Evolutionary conservation across 2,797 vertebrate species (phyloP).

Genomic region (Aphelocoma californica): DNA sequence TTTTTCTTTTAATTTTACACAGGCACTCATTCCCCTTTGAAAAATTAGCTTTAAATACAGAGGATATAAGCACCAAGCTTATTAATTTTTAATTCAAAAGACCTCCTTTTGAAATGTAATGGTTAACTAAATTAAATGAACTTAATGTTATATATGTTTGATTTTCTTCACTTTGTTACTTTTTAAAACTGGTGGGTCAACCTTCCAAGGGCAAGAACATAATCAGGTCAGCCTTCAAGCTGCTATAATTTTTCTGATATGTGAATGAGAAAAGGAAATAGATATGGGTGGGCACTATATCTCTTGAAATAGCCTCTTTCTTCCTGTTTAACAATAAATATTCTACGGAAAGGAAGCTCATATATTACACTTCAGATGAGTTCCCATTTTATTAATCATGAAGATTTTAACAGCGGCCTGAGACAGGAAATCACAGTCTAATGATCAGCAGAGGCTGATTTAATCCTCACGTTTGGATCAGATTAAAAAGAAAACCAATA

Average conservation of each 20-base stretch:
- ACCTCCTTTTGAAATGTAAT: neutral
- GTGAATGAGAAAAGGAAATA: constrained; percentile 65
- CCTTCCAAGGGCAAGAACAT: constrained; percentile 62
- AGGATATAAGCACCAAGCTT: constrained; percentile 16
- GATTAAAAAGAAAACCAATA: constrained; percentile 16
- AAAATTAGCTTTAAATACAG: constrained; percentile 43
- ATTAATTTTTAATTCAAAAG: constrained; percentile 21
- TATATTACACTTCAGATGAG: constrained; percentile 59
- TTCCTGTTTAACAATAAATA: constrained; percentile 71
- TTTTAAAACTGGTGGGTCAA: constrained; percentile 57
- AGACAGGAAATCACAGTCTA: constrained; percentile 70
- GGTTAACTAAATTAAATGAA: constrained; percentile 32
- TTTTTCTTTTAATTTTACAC: neutral
- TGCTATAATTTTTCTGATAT: constrained; percentile 71
- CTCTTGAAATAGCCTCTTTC: constrained; percentile 69
- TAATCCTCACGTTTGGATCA: constrained; percentile 35
- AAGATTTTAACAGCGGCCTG: constrained; percentile 53
- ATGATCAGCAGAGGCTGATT: constrained; percentile 45
- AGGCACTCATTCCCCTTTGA: neutral
- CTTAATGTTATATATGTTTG: neutral
- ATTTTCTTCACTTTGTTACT: constrained; percentile 47
- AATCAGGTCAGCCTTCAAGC: constrained; percentile 64
- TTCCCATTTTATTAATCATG: constrained; percentile 65
- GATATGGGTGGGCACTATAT: constrained; percentile 67
- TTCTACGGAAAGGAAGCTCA: constrained; percentile 66